Evolutionary conservation across 2,888 invertebrate genomes (phyloP), one percentile per base, ranked within the genome.

Genomic region (Apodemia mormo): DNA sequence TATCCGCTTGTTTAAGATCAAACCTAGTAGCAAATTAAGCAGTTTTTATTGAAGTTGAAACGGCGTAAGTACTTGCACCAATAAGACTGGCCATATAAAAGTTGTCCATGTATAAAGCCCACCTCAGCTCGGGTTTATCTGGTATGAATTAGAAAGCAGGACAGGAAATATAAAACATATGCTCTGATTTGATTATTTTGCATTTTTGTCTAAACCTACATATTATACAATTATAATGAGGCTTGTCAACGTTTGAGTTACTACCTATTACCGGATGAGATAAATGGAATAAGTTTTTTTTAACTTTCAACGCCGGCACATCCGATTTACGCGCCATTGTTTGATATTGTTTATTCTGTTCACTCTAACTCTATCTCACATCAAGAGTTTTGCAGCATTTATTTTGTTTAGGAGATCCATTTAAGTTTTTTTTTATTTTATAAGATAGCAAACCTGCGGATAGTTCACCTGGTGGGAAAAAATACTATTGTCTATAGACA

Each of bases 101-200:
- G 30, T 58, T 10, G 49, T 33, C 29, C 33, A 29, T 33, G 22
- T 10, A 61, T 61, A 49, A 49, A 49, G 49, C 49, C 49, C 49
- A 49, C 49, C 49, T 49, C 29, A 61, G 2, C 30, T 30, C 58
- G 29, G 12, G 4, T 58, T 54, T 58, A 29, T 58, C 58, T 56
- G 30, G 58, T 30, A 12, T 58, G 58, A 58, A 58, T 58, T 58
- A 58, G 58, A 58, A 58, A 58, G 58, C 58, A 12, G 58, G 30
- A 29, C 58, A 58, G 58, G 58, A 58, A 58, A 33, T 30, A 58
- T 58, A 58, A 58, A 58, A 33, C 30, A 30, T 58, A 12, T 30
- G 58, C 6, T 58, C 58, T 12, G 58, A 58, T 58, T 58, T 58
- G 30, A 58, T 58, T 58, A 58, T 58, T 58, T 58, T 58, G 33